Base-by-base conservation (phyloP, 2,888 invertebrate genomes). In the Eupithecia vulgata region DNA sequence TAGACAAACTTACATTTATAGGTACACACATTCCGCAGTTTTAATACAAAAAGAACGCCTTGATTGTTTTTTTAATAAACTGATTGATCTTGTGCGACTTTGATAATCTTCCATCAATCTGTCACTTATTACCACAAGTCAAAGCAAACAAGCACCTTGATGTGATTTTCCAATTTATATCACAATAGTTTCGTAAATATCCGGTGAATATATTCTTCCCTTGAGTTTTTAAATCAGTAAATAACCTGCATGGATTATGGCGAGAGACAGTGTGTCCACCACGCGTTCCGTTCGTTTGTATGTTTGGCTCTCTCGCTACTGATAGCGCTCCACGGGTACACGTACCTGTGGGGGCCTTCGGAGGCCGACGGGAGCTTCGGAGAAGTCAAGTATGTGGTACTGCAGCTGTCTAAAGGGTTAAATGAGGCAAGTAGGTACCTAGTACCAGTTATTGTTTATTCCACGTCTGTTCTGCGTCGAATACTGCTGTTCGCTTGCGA, bases 351-450 rank as follows among this genome's bases (percentile, higher is more conserved):
- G 87, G 88, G 86, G 0, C 83, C 83, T 30, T 86, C 84, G 37
- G 89, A 88, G 25, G 3, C 1, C 15, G 90, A 90, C 2, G 89
- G 88, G 12, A 88, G 90, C 69, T 87, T 93, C 77, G 85, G 88
- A 0, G 91, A 93, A 25, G 85, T 93, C 69, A 92, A 92, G 76
- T 89, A 91, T 70, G 87, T 92, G 48, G 87, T 94, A 13, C 86
- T 89, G 88, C 92, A 94, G 78, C 88, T 94, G 5, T 87, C 90
- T 0, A 84, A 86, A 67, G 90, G 90, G 10, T 81, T 94, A 25
- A 82, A 91, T 5, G 93, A 93, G 90, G 94, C 68, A 66, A 72
- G 75, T n/a, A n/a, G n/a, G n/a, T n/a, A n/a, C n/a, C n/a, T n/a
- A n/a, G n/a, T 71, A 62, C 42, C 30, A 34, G 0, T 30, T 62